phyloP scores from a whole-genome alignment of 2,888 invertebrate genomes.

The Idaea biselata region DNA sequence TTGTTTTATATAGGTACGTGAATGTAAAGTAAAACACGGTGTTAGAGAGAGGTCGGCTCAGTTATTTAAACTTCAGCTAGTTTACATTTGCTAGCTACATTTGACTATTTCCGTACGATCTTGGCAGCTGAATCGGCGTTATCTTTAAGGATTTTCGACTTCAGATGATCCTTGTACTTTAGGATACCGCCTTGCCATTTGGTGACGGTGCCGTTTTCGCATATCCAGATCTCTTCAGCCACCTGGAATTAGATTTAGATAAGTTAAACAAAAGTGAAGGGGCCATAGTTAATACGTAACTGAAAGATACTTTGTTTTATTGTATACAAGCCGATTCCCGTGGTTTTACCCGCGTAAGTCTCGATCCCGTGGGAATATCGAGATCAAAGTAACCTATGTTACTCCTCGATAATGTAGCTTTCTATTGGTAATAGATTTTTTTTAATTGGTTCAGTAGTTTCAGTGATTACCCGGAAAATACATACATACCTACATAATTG shows the following conservation, averaged over 20 bases:
- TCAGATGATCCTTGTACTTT: conserved; percentile 96
- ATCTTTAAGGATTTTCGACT: conserved; percentile 91
- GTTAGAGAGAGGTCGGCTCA: conserved; percentile 25
- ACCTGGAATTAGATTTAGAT: conserved; percentile 84
- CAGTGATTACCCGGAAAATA: no score
- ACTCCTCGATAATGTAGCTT: no score
- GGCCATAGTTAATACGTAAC: no score
- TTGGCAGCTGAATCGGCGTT: conserved; percentile 77
- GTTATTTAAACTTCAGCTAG: conserved; percentile 32
- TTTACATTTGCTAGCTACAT: conserved; percentile 20
- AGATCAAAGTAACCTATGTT: no score
- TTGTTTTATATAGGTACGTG: no score
- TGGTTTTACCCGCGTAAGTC: no score
- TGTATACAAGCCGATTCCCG: no score
- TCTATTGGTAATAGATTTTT: no score
- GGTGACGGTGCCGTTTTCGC: conserved; percentile 96
- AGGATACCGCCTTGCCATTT: conserved; percentile 99
- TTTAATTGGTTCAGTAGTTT: no score
- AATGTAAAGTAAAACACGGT: conserved; percentile 22
- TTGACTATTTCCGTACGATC: conserved; percentile 62
- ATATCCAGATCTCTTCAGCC: conserved; percentile 99
- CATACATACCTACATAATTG: no score
- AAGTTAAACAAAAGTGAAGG: neutral
- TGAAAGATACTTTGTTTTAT: no score
- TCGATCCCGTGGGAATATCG: no score